Evolutionary conservation across 2,888 invertebrate species (phyloP), one percentile per base, ranked within the genome.

Genomic region (Heliconius hortense): DNA sequence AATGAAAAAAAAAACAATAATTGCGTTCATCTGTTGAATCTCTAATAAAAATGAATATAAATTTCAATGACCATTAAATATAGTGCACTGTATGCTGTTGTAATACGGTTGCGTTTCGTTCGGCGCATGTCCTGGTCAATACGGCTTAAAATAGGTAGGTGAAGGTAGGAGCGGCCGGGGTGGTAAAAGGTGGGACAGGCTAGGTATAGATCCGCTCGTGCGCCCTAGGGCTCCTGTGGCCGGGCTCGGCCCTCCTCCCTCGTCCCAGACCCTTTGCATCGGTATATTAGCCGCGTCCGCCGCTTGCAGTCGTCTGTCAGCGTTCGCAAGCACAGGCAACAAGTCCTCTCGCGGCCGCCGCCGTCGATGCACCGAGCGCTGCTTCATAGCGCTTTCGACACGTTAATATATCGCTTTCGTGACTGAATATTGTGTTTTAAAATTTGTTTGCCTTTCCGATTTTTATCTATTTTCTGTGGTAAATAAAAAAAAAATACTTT

Each of bases 221-320:
- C 70, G 73, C 73, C 70, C 73, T 73, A 73, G 69, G 73, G 76
- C 70, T 76, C 31, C 62, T 18, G 48, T 60, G 67, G 24, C 68
- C 31, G 48, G 69, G 69, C 31, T 21, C 39, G 15, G 5, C 28
- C 62, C 72, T 48, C 72, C 31, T 15, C 21, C 68, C 74, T 13
- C 59, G 35, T 39, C 60, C 26, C 26, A n/a, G 26, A 7, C 59
- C 60, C 39, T 60, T 7, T 53, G 21, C 31, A 43, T 39, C 26
- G 26, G 26, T 68, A 28, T 43, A 62, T 59, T 53, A 24, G 18
- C 53, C 15, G 31, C 59, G 35, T 4, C 59, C 73, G 64, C 56
- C 56, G 56, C 69, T 35, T 56, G 31, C 53, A 60, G 56, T 59
- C 59, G 70, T 15, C 31, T 43, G 60, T 60, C 68, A 64, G 48